Conservation (phyloP, 53 echinoderm and acorn worm genomes). For the Antedon mediterranea region DNA sequence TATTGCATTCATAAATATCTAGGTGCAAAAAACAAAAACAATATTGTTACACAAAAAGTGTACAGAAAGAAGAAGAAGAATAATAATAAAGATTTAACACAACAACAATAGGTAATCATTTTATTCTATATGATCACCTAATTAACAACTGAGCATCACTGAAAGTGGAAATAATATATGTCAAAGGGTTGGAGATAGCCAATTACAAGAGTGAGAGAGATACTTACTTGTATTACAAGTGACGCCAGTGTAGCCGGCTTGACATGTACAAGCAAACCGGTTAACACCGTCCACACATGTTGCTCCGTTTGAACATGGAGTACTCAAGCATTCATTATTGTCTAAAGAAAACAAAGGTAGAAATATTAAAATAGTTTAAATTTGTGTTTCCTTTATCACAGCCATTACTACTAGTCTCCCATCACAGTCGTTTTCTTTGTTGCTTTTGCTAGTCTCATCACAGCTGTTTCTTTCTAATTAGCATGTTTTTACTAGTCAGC, state of each 20-base stretch:
- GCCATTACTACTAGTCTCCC: neutral
- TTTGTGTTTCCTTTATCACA: too few relatives aligned
- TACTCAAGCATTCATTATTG: conserved; percentile 16
- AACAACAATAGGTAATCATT: too few relatives aligned
- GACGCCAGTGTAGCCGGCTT: conserved; percentile 31
- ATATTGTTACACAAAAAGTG: too few relatives aligned
- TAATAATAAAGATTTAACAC: too few relatives aligned
- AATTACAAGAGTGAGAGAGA: too few relatives aligned
- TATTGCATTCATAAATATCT: conserved; percentile 18
- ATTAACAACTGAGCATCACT: too few relatives aligned
- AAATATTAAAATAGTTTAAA: neutral
- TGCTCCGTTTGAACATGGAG: conserved; percentile 47
- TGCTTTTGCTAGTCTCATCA: neutral
- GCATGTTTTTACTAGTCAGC: too few relatives aligned
- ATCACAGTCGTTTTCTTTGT: too few relatives aligned
- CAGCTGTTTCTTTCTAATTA: neutral
- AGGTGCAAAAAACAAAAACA: neutral
- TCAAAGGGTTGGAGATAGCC: too few relatives aligned
- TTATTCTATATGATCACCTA: too few relatives aligned
- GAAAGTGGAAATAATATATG: neutral
- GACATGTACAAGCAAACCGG: conserved; percentile 29
- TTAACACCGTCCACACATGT: conserved; percentile 18
- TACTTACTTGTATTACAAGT: conserved; percentile 28
- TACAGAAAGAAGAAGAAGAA: too few relatives aligned
- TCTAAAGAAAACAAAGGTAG: neutral